A percentile compares a stretch with the other conserved stretches of the same genome.
phyloP scores from a whole-genome alignment of 2,113 vertebrate genomes.

The Turnix velox region DNA sequence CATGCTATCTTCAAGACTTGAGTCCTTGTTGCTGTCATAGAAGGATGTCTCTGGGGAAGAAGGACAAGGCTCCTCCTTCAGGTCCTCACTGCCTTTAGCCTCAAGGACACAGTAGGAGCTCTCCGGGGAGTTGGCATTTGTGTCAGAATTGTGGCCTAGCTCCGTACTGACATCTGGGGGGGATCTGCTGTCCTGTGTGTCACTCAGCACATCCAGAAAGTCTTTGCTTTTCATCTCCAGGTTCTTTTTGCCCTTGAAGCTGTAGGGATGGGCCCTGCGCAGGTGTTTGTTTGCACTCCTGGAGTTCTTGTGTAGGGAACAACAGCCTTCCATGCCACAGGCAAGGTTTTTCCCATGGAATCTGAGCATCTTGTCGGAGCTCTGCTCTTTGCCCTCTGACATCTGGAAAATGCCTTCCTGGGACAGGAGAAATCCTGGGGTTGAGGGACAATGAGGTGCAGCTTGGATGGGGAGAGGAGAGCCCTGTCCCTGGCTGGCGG shows the following conservation, averaged over 20 bases:
- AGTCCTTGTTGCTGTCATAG: slow-evolving; percentile 64
- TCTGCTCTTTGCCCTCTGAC: slow-evolving; percentile 64
- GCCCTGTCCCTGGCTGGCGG: slow-evolving; percentile 43
- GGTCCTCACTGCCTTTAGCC: slow-evolving; percentile 45
- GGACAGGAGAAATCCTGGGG: slow-evolving; percentile 60
- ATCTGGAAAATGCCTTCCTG: slow-evolving; percentile 70
- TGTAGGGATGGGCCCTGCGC: slow-evolving; percentile 82
- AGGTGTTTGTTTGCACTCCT: slow-evolving; percentile 87
- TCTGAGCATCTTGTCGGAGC: slow-evolving; percentile 76
- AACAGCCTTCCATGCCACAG: slow-evolving; percentile 89
- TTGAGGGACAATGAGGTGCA: slow-evolving; percentile 41
- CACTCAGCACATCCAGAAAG: slow-evolving; percentile 10
- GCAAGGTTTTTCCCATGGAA: slow-evolving; percentile 86
- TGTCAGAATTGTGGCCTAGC: slow-evolving; percentile 66
- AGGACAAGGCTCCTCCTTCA: slow-evolving; percentile 63
- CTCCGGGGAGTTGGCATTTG: slow-evolving; percentile 69
- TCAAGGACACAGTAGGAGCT: slow-evolving; percentile 35
- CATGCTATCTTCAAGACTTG: slow-evolving; percentile 75
- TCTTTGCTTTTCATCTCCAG: slow-evolving; percentile 71
- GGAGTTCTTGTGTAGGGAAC: slow-evolving; percentile 83
- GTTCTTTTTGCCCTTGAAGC: slow-evolving; percentile 81
- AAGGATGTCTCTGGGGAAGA: slow-evolving; percentile 69
- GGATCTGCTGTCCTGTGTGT: slow-evolving; percentile 42
- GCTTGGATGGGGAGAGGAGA: slow-evolving; percentile 38
- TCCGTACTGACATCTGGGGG: slow-evolving; percentile 59